phyloP scores from a whole-genome alignment of 2,888 invertebrate species.

The Ophioninae sp. region DNA sequence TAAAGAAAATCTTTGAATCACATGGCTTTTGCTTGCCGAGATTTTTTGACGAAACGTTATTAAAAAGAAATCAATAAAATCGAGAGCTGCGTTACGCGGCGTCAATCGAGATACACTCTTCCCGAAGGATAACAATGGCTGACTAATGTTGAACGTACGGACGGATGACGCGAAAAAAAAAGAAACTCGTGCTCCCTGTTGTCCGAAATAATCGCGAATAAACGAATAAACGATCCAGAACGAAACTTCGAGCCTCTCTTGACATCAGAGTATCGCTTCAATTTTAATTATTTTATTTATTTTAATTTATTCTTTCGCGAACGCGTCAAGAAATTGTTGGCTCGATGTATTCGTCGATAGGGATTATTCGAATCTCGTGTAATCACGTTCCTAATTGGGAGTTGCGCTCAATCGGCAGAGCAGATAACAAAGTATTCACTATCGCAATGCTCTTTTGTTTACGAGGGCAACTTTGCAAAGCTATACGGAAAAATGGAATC shows the following conservation, averaged over 20 bases:
- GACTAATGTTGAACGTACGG: not conserved
- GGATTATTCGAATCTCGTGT: not conserved
- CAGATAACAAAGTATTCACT: not conserved
- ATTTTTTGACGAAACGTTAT: conserved; percentile 13
- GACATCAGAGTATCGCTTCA: conserved; percentile 44
- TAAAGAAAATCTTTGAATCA: conserved; percentile 1
- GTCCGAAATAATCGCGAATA: not conserved
- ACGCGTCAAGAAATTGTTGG: not conserved
- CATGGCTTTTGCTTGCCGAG: not conserved
- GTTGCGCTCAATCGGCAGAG: not conserved
- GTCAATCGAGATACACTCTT: not conserved
- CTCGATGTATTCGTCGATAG: conserved; percentile 18
- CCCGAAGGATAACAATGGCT: not conserved
- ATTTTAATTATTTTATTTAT: conserved; percentile 46
- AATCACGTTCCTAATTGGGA: not conserved
- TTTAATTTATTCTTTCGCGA: conserved; percentile 47
- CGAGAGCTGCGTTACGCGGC: not conserved
- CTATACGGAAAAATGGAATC: not conserved
- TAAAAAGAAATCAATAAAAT: conserved; percentile 11
- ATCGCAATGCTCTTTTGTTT: not conserved
- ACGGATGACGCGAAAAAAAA: conserved; percentile 12
- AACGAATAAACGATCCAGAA: not conserved
- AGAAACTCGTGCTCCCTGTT: not conserved
- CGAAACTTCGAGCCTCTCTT: conserved; percentile 1
- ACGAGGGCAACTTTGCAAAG: not conserved